These are phyloP conservation scores for Cerastis rubricosa DNA, from an alignment of 2,888 invertebrate species.

Conservation along the genomic window DNA sequence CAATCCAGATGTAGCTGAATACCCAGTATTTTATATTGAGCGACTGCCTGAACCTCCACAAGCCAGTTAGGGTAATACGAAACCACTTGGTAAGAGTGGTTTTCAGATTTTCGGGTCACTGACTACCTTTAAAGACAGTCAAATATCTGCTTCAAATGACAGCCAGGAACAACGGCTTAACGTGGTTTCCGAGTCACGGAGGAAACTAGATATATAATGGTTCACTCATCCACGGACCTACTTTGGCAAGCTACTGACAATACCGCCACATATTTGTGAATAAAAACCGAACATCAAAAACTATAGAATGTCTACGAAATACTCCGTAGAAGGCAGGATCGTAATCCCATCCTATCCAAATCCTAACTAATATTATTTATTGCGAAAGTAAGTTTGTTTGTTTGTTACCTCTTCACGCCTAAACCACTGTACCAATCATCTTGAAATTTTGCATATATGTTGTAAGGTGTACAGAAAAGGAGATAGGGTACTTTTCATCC, in stretches of 20 bases:
- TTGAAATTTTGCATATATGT: no score
- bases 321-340: neutral
- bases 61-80: neutral
- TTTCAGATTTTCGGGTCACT: neutral
- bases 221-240: neutral
- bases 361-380: no score
- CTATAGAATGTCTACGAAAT: neutral
- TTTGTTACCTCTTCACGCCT: no score
- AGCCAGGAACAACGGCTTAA: neutral
- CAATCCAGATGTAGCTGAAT: neutral
- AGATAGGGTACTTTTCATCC: no score
- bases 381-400: no score
- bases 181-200: neutral
- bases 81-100: neutral
- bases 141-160: neutral
- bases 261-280: no score
- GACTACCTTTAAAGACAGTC: neutral
- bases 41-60: neutral
- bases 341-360: no score
- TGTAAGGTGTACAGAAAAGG: no score
- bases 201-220: neutral
- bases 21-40: neutral
- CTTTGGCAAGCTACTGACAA: neutral
- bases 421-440: no score
- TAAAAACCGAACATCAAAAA: neutral